Evolutionary conservation across 2,888 invertebrate species (phyloP).

Genomic region (Synergus umbraculus): DNA sequence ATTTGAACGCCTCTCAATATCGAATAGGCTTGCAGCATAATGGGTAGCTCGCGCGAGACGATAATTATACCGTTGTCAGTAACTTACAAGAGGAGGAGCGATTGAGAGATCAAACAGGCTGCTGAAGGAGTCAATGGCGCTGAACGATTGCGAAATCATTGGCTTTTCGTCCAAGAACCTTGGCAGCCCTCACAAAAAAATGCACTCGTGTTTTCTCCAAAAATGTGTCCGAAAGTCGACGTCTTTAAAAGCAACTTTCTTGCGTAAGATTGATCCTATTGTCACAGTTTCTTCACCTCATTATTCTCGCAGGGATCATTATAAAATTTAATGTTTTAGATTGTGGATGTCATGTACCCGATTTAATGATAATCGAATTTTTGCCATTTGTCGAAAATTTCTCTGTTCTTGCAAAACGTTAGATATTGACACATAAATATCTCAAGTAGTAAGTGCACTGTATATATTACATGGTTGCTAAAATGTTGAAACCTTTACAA

Average conservation of each 20-base stretch:
- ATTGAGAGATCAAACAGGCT: conserved; percentile 64
- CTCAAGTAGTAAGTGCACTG: not conserved
- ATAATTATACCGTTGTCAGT: conserved; percentile 65
- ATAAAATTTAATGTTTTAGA: too few species aligned
- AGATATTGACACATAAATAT: not conserved
- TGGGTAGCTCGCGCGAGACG: conserved; percentile 52
- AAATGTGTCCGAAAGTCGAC: not conserved
- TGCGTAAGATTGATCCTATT: not conserved
- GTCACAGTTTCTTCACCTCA: not conserved
- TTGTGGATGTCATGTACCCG: not conserved
- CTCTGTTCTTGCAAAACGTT: not conserved
- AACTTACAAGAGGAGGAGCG: conserved; percentile 55
- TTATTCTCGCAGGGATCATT: not conserved
- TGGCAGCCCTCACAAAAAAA: conserved; percentile 3
- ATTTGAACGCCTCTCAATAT: conserved; percentile 12
- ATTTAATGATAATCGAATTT: not conserved
- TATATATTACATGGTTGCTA: not conserved
- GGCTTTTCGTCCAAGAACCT: conserved; percentile 29
- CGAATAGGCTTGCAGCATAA: conserved; percentile 42
- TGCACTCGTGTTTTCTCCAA: conserved; percentile 6
- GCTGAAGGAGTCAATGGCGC: conserved; percentile 44
- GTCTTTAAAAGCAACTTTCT: not conserved
- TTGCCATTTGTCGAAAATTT: not conserved
- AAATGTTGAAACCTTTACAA: conserved; percentile 1
- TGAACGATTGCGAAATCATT: conserved; percentile 19